Conservation (phyloP, 92 coral and sea anemone genomes). For the Zoanthus solanderi region DNA sequence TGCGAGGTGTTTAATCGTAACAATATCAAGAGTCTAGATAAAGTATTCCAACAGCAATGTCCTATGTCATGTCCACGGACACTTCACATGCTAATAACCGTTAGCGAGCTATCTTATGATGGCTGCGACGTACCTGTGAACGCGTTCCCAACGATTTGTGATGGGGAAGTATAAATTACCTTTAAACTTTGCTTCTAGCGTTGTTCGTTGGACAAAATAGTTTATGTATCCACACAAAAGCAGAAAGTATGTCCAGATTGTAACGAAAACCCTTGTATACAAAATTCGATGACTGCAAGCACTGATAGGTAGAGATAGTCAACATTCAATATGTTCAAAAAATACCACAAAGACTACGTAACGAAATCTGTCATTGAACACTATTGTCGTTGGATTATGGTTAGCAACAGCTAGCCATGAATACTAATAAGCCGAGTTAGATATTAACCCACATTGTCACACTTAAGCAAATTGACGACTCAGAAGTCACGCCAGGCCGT, state of each 20-base stretch:
- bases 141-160: not conserved
- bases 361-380: conserved; percentile 28
- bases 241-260: conserved; percentile 23
- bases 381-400: conserved; percentile 35
- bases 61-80: not conserved
- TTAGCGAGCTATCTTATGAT: conserved; percentile 3
- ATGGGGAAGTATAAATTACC: not conserved
- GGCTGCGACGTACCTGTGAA: conserved; percentile 12
- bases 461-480: not conserved
- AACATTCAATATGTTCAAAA: conserved; percentile 21
- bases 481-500: conserved; percentile 12
- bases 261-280: conserved; percentile 11
- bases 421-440: conserved; percentile 43
- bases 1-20: conserved; percentile 5
- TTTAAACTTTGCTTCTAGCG: not conserved
- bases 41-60: not conserved
- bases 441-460: conserved; percentile 38
- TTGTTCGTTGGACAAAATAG: not conserved
- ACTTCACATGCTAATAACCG: conserved; percentile 13
- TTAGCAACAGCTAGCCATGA: conserved; percentile 69
- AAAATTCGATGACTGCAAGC: not conserved
- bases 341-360: conserved; percentile 62
- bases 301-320: conserved; percentile 10
- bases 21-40: not conserved
- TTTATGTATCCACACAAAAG: not conserved